phyloP scores from a whole-genome alignment of 23 tunicate genomes.

The Ascidia mentula region DNA sequence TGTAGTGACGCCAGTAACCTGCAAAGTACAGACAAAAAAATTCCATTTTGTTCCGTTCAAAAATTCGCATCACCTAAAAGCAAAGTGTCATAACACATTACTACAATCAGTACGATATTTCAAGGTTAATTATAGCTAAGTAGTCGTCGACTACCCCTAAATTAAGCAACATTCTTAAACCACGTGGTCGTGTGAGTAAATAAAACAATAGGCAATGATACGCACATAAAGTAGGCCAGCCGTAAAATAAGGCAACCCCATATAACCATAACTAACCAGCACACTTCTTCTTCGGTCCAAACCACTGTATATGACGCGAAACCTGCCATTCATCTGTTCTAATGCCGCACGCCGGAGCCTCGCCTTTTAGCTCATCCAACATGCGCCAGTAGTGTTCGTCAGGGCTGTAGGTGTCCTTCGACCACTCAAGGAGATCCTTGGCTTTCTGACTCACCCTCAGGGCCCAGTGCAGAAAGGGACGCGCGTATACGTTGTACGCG shows the following conservation, averaged over 20 bases:
- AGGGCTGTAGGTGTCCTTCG: slow-evolving; percentile 54
- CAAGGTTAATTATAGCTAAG: too few species aligned
- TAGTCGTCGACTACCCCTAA: too few species aligned
- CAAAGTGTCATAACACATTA: too few species aligned
- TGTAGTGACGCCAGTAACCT: slow-evolving; percentile 60
- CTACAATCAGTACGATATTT: too few species aligned
- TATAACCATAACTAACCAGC: background rate
- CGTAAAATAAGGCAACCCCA: too few species aligned
- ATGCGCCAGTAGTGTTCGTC: slow-evolving; percentile 76
- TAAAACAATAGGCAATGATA: too few species aligned
- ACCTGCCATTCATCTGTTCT: background rate
- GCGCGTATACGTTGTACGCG: slow-evolving; percentile 59
- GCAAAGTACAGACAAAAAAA: too few species aligned
- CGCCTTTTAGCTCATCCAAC: slow-evolving; percentile 40
- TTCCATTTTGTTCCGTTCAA: too few species aligned
- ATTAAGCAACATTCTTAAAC: too few species aligned
- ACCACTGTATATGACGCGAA: slow-evolving; percentile 18
- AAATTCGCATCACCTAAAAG: too few species aligned
- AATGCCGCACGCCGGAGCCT: slow-evolving; percentile 41
- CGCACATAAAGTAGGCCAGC: too few species aligned
- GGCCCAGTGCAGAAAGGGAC: slow-evolving; percentile 62
- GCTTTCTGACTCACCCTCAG: slow-evolving; percentile 46
- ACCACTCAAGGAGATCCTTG: slow-evolving; percentile 60
- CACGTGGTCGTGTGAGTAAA: too few species aligned
- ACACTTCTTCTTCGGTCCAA: background rate